Evolutionary conservation across 2,797 vertebrate genomes (phyloP).

Genomic region (Gallinago solitaria): DNA sequence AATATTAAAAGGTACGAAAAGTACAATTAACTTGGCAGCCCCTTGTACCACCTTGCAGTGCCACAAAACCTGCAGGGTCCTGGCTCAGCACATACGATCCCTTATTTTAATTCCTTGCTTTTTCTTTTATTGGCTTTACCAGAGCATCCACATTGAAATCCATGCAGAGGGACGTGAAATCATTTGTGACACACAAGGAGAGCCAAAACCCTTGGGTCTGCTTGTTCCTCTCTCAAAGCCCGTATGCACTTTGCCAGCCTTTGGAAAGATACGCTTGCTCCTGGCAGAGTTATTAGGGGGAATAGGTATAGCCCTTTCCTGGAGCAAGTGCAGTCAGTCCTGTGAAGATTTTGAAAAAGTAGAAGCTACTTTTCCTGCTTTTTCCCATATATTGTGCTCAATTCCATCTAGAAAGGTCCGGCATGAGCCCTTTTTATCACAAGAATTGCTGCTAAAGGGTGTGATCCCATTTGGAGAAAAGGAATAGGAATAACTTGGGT

Average conservation of each 20-base stretch:
- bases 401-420: not conserved
- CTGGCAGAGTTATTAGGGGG: not conserved
- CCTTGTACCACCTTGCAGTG: not conserved
- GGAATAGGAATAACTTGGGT: not conserved
- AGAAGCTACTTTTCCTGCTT: not conserved
- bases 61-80: not conserved
- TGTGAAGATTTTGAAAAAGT: not conserved
- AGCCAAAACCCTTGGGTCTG: not conserved
- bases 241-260: not conserved
- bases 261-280: not conserved
- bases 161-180: not conserved
- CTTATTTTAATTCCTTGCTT: not conserved
- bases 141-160: not conserved
- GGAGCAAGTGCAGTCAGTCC: not conserved
- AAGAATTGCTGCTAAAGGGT: not conserved
- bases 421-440: not conserved
- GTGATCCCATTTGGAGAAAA: not conserved
- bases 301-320: not conserved
- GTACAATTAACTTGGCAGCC: not conserved
- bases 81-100: fast-evolving
- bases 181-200: fast-evolving
- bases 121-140: not conserved
- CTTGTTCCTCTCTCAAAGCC: not conserved
- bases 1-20: not conserved
- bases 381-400: not conserved